A percentile compares a stretch with the other conserved stretches of the same genome.
These are phyloP conservation scores for Heliconius ethilla DNA, from an alignment of 2,888 invertebrate genomes.

Conservation along the genomic window DNA sequence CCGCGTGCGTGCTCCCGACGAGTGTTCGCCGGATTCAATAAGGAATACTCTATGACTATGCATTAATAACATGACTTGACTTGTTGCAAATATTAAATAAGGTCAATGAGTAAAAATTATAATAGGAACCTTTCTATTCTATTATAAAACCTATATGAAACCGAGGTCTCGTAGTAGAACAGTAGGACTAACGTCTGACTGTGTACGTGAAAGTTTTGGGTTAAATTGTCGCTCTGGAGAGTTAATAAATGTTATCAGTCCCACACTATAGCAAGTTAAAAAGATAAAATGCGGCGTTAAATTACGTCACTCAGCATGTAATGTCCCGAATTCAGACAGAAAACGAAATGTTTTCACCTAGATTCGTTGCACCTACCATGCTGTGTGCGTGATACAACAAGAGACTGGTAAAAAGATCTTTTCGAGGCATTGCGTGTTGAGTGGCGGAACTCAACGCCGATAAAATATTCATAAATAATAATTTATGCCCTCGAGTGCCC, in stretches of 20 bases:
- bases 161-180: background rate
- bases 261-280: background rate
- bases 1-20: conserved; percentile 28
- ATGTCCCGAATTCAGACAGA: too few relatives aligned
- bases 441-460: too few relatives aligned
- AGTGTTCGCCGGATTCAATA: conserved; percentile 35
- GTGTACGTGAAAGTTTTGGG: background rate
- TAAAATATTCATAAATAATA: too few relatives aligned
- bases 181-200: too few relatives aligned
- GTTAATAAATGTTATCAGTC: background rate
- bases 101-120: background rate
- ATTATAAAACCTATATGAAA: background rate
- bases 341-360: too few relatives aligned
- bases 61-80: conserved; percentile 24
- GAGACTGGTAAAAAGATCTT: too few relatives aligned
- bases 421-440: too few relatives aligned
- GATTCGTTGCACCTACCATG: too few relatives aligned
- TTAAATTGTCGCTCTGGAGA: background rate
- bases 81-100: background rate
- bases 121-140: background rate
- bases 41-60: conserved; percentile 33
- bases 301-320: too few relatives aligned
- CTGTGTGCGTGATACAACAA: too few relatives aligned
- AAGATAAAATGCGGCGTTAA: background rate
- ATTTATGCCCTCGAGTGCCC: too few relatives aligned